Base-by-base conservation (phyloP, 2,797 vertebrate genomes). In the Pangasius djambal region DNA sequence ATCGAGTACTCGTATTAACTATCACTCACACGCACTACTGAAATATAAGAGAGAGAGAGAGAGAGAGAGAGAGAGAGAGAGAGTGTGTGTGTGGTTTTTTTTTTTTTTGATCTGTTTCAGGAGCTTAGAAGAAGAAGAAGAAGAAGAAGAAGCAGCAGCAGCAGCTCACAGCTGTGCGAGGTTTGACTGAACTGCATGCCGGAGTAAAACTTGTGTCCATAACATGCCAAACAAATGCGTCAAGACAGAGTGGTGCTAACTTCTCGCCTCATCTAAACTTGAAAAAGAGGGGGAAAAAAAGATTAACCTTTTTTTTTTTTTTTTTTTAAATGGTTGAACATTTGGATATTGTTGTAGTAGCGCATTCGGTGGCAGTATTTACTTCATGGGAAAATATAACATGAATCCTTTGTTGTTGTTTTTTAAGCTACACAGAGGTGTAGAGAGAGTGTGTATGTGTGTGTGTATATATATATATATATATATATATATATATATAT, bases 151-250 rank as follows among this genome's bases (percentile, higher is more conserved):
- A 34, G 34, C 1, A 34, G 34, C 1, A 2, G 82, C 12, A 83
- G 40, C 20, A 70, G 83, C 86, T 59, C 82, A 87, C 77, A 83
- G 89, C 75, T 82, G 85, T 72, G 87, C 25, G 31, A 40, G 55
- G 48, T 57, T 65, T 81, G 55, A 88, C 6, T 50, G 87, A 75
- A 34, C 69, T 57, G n/a, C 75, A 88, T 75, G 87, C 74, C 34
- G 70, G 83, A 90, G 89, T 57, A 50, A 84, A 90, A 92, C 87
- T 91, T 88, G 65, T 69, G 86, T 90, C 79, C 31, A 87, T 67
- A 85, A 86, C 72, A 81, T 44, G 37, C 63, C 31, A 86, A 88
- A 86, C 52, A 84, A 81, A 70, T 59, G 50, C 34, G 34, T 4
- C 28, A 31, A 15, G 44, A 81, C 61, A n/a, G n/a, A 74, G 82